Conservation (phyloP, 2,797 vertebrate genomes). For the Valencia hispanica region DNA sequence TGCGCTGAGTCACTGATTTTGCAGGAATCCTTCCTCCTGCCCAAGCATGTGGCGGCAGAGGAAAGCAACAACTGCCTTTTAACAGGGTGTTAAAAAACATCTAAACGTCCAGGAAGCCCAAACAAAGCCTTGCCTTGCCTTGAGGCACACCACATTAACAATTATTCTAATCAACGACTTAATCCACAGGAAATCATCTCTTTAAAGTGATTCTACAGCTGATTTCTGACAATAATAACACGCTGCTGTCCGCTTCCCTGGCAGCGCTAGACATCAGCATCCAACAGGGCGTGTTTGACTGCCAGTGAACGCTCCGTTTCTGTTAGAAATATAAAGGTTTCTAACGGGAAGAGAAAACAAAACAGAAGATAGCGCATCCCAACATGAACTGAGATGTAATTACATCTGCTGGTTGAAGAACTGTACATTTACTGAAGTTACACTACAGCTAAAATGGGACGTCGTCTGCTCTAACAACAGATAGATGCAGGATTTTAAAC, state of each 20-base stretch:
- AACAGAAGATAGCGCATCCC: no score
- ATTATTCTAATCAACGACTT: slow-evolving; percentile 75
- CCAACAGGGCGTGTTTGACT: background rate
- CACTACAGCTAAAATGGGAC: background rate
- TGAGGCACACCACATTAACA: slow-evolving; percentile 66
- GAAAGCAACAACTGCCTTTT: background rate
- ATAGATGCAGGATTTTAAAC: background rate
- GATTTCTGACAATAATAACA: slow-evolving; percentile 21
- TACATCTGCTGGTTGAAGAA: background rate
- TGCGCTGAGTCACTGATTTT: background rate
- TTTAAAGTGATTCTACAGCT: slow-evolving; percentile 46
- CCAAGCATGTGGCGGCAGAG: background rate
- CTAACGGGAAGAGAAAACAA: background rate
- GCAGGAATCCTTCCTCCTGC: background rate
- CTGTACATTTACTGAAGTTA: background rate
- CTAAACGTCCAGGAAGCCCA: no score
- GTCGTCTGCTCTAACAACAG: background rate
- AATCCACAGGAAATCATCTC: slow-evolving; percentile 69
- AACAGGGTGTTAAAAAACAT: background rate
- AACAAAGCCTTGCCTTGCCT: background rate
- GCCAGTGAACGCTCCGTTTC: background rate
- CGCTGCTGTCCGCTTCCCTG: slow-evolving; percentile 20
- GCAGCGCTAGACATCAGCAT: background rate
- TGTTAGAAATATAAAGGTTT: background rate
- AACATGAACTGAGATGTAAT: background rate